phyloP scores from a whole-genome alignment of 37 sponge, comb jelly and placozoan species.

The Petrosia ficiformis region DNA sequence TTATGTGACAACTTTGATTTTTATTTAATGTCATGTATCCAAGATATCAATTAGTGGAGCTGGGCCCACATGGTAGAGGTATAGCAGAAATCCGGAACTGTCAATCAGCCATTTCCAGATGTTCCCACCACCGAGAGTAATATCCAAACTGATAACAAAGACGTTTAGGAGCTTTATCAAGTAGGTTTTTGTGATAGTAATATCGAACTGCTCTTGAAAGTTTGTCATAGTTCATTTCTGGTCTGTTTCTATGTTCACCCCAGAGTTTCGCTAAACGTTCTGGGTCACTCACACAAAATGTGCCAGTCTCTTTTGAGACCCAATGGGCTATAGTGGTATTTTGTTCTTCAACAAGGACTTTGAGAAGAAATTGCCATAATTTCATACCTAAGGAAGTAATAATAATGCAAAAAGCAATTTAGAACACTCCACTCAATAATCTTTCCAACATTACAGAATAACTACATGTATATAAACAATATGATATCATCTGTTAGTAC shows the following conservation, averaged over 20 bases:
- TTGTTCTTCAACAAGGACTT: background rate
- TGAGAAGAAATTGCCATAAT: constrained; percentile 37
- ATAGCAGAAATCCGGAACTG: background rate
- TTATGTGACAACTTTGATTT: no score
- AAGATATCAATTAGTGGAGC: no score
- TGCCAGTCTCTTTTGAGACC: constrained; percentile 19
- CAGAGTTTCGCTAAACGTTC: constrained; percentile 27
- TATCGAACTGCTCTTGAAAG: constrained; percentile 32
- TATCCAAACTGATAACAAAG: constrained; percentile 24
- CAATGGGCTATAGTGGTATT: constrained; percentile 12
- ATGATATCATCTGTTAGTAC: no score
- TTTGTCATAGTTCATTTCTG: constrained; percentile 43
- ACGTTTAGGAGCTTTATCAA: constrained; percentile 15
- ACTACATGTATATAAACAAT: no score
- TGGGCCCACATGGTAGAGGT: background rate
- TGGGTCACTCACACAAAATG: constrained; percentile 27
- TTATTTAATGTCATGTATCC: no score
- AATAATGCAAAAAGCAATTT: background rate
- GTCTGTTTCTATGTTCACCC: constrained; percentile 16
- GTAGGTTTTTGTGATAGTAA: constrained; percentile 23
- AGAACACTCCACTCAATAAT: no score
- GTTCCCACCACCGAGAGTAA: constrained; percentile 9
- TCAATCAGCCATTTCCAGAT: background rate
- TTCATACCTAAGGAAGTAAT: constrained; percentile 1
- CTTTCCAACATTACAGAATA: no score